Conservation (phyloP, 2,797 vertebrate genomes). For the Danionella dracula region DNA sequence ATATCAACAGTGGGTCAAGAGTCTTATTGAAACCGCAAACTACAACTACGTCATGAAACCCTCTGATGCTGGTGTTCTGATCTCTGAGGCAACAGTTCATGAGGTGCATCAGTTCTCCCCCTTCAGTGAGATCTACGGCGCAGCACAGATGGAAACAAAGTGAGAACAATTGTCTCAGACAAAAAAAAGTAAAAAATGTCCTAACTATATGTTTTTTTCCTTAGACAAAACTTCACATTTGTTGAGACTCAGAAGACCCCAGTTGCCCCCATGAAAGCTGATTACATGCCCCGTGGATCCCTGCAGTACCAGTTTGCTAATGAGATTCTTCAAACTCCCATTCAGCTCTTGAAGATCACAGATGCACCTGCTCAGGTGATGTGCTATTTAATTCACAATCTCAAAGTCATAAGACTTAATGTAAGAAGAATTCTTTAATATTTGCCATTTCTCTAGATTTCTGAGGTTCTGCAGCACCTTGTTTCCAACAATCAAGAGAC, state of each 20-base stretch:
- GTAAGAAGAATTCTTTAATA: not conserved
- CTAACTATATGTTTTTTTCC: not conserved
- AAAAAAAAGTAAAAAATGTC: conserved; percentile 51
- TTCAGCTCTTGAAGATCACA: conserved; percentile 55
- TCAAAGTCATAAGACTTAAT: not conserved
- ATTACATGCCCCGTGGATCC: conserved; percentile 68
- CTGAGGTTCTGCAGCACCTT: conserved; percentile 70
- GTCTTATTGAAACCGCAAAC: conserved; percentile 62
- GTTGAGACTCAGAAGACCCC: conserved; percentile 45
- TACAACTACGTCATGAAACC: conserved; percentile 75
- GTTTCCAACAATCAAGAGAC: conserved; percentile 39
- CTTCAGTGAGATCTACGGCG: conserved; percentile 72
- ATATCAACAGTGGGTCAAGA: conserved; percentile 63
- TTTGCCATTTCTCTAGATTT: conserved; percentile 58
- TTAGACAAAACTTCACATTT: conserved; percentile 72
- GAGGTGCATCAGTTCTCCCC: conserved; percentile 78
- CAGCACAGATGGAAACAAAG: conserved; percentile 76
- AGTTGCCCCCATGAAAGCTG: conserved; percentile 43
- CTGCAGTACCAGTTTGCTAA: conserved; percentile 68
- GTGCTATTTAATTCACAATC: not conserved
- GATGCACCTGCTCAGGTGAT: conserved; percentile 65
- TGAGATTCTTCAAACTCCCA: conserved; percentile 67
- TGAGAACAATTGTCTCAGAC: conserved; percentile 46
- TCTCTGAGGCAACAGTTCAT: conserved; percentile 64
- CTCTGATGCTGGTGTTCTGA: conserved; percentile 53